Evolutionary conservation across 2,113 vertebrate species (phyloP).

Genomic region (Dryoscopus gambensis): DNA sequence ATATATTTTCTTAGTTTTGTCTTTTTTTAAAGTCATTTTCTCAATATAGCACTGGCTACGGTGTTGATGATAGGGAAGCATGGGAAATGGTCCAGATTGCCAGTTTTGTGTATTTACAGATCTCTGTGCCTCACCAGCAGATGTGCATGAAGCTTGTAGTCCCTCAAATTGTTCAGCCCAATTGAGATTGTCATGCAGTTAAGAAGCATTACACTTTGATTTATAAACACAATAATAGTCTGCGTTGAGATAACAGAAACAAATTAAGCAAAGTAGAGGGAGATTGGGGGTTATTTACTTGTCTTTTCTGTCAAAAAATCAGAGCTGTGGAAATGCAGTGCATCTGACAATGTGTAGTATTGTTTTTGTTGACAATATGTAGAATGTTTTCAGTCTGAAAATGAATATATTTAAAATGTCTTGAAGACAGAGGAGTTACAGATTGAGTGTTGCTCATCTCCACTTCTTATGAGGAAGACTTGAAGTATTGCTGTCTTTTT

Average conservation of each 20-base stretch:
- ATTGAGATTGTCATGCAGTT: constrained; percentile 2
- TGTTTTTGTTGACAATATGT: constrained; percentile 20
- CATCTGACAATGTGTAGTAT: not conserved
- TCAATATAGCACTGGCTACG: not conserved
- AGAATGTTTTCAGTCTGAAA: not conserved
- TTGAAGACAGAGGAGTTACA: not conserved
- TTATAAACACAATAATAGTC: constrained; percentile 32
- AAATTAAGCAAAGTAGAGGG: constrained; percentile 49
- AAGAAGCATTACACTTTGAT: not conserved
- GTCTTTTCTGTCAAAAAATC: constrained; percentile 13
- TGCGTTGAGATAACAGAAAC: constrained; percentile 46
- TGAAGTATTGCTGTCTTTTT: not conserved
- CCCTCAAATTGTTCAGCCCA: not conserved
- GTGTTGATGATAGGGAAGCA: not conserved
- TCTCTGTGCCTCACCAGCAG: not conserved
- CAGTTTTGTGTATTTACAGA: not conserved
- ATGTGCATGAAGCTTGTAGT: not conserved
- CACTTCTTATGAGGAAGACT: not conserved
- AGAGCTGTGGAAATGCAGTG: not conserved
- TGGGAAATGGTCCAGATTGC: not conserved
- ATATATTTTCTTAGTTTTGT: not conserved
- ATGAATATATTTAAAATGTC: constrained; percentile 11
- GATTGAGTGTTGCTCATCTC: not conserved
- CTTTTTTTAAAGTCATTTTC: not conserved
- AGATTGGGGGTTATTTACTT: constrained; percentile 43